phyloP scores from a whole-genome alignment of 2,888 invertebrate genomes.

The Xylocampa areola region DNA sequence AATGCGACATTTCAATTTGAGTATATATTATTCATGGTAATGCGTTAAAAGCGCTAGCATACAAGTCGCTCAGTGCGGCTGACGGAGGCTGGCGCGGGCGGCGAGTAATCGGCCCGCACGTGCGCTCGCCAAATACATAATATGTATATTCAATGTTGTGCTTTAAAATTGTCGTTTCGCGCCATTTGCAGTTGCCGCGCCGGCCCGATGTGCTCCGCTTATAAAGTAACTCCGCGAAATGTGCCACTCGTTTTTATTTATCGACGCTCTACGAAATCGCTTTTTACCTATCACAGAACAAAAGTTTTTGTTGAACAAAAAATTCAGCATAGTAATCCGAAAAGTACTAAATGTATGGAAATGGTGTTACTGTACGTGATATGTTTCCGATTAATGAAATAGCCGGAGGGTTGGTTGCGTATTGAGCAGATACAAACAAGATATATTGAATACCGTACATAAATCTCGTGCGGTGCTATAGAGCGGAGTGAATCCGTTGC shows the following conservation, averaged over 20 bases:
- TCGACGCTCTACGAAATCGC: slow-evolving; percentile 70
- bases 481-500: slow-evolving; percentile 69
- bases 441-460: slow-evolving; percentile 74
- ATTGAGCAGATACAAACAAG: slow-evolving; percentile 69
- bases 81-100: slow-evolving; percentile 63
- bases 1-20: slow-evolving; percentile 89
- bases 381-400: slow-evolving; percentile 69
- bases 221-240: slow-evolving; percentile 83
- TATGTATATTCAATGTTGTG: slow-evolving; percentile 86
- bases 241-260: slow-evolving; percentile 78
- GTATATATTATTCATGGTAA: slow-evolving; percentile 90
- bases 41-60: slow-evolving; percentile 88
- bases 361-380: slow-evolving; percentile 51
- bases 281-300: slow-evolving; percentile 69
- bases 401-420: slow-evolving; percentile 53
- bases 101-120: slow-evolving; percentile 86
- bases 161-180: slow-evolving; percentile 88
- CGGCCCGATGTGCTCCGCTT: slow-evolving; percentile 81
- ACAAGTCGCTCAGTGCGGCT: slow-evolving; percentile 79
- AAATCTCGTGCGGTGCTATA: slow-evolving; percentile 69
- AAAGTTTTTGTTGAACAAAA: slow-evolving; percentile 59
- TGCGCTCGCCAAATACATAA: slow-evolving; percentile 80
- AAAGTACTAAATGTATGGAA: slow-evolving; percentile 47
- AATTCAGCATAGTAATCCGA: slow-evolving; percentile 39
- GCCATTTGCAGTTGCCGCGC: slow-evolving; percentile 83